A percentile compares a stretch with the other conserved stretches of the same genome.
phyloP scores from a whole-genome alignment of 2,797 vertebrate species.

The Phoeniculus purpureus region DNA sequence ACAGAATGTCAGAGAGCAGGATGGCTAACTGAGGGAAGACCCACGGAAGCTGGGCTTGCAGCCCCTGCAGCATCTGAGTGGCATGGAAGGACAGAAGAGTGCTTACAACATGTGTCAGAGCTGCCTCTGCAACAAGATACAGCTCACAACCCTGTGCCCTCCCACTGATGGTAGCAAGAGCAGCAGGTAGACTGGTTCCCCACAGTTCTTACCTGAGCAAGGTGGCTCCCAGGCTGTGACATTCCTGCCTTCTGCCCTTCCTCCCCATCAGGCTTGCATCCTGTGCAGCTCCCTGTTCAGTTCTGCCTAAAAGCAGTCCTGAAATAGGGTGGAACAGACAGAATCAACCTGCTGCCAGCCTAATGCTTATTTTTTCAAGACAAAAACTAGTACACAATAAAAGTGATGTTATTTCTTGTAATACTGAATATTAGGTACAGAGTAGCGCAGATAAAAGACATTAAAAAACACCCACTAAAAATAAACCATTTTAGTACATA shows the following conservation, averaged over 20 bases:
- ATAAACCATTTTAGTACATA: not conserved
- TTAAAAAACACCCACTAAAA: not conserved
- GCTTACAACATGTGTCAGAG: not conserved
- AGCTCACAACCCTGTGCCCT: not conserved
- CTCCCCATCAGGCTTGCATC: not conserved
- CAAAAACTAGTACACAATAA: not conserved
- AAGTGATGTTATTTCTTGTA: not conserved
- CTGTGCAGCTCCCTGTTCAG: not conserved
- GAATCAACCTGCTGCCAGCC: not conserved
- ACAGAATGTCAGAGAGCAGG: not conserved
- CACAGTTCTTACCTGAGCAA: not conserved
- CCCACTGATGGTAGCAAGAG: not conserved
- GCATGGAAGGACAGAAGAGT: not conserved
- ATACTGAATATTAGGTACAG: not conserved
- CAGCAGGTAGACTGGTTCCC: not conserved
- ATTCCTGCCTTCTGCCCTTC: not conserved
- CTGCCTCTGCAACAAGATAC: not conserved
- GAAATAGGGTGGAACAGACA: not conserved
- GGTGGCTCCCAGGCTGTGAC: not conserved
- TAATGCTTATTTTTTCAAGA: not conserved
- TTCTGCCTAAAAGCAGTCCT: not conserved
- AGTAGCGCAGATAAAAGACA: not conserved
- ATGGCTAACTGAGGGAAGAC: not conserved
- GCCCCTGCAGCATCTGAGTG: not conserved
- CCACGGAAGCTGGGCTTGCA: not conserved